Conservation (phyloP, 2,888 invertebrate genomes). For the Anticlea derivata region DNA sequence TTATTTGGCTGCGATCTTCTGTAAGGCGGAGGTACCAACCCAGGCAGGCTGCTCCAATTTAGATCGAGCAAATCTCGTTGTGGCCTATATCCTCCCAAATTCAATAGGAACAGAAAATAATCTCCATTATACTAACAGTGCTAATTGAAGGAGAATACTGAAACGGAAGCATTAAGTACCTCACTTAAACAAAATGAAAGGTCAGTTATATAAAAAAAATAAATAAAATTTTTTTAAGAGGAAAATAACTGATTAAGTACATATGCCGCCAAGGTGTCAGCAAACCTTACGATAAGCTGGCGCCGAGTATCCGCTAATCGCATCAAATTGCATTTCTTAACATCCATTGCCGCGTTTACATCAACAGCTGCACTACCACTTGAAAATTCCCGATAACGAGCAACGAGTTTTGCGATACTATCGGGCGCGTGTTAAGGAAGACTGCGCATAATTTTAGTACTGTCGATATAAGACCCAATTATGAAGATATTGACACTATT, state of each 20-base stretch:
- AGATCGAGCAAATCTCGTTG: no score
- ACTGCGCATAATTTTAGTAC: slow-evolving; percentile 36
- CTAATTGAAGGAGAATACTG: no score
- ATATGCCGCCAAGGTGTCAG: slow-evolving; percentile 44
- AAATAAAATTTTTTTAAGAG: no score
- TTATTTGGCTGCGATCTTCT: no score
- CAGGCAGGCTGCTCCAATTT: no score
- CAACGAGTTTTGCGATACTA: slow-evolving; percentile 53
- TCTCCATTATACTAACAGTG: no score
- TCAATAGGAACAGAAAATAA: no score
- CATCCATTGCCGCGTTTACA: slow-evolving; percentile 60
- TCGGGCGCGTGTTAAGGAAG: slow-evolving; percentile 45
- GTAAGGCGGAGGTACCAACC: no score
- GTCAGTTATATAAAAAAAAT: no score
- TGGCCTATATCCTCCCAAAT: no score
- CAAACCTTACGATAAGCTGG: slow-evolving; percentile 45
- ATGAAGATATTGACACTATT: slow-evolving; percentile 26
- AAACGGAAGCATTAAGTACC: no score
- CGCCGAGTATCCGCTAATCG: slow-evolving; percentile 58
- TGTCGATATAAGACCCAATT: slow-evolving; percentile 37
- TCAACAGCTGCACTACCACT: slow-evolving; percentile 50
- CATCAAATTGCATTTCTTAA: slow-evolving; percentile 54
- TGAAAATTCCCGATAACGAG: slow-evolving; percentile 61
- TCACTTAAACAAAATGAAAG: not conserved
- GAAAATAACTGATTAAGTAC: slow-evolving; percentile 11